Evolutionary conservation across 2,888 invertebrate species (phyloP).

Genomic region (Drosophila anomalata): DNA sequence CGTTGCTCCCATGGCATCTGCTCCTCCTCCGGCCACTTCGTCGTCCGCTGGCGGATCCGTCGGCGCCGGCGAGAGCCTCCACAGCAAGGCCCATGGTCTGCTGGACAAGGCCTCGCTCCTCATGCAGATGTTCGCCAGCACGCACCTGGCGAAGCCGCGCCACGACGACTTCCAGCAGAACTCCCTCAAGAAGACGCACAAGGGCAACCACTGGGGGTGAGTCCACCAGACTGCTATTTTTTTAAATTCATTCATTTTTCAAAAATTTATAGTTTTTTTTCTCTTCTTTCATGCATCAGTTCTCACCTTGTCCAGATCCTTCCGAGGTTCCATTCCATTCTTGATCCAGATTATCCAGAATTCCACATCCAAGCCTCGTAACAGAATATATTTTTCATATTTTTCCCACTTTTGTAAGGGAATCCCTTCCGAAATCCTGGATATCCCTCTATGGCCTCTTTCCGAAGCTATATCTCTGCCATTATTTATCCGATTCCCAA

Average conservation of each 20-base stretch:
- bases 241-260: too few species aligned
- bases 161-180: conserved; percentile 88
- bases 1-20: not conserved
- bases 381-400: too few species aligned
- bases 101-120: conserved; percentile 95
- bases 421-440: too few species aligned
- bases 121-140: conserved; percentile 95
- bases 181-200: conserved; percentile 92
- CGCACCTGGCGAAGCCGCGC: conserved; percentile 92
- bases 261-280: too few species aligned
- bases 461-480: not conserved
- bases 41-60: not conserved
- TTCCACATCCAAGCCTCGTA: too few species aligned
- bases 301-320: too few species aligned
- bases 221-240: conserved; percentile 23
- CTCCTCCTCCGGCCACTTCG: conserved; percentile 3
- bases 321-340: too few species aligned
- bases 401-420: too few species aligned
- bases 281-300: too few species aligned
- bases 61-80: conserved; percentile 71
- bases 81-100: conserved; percentile 84
- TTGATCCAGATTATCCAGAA: too few species aligned
- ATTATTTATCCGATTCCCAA: not conserved
- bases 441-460: too few species aligned
- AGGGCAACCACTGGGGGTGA: conserved; percentile 95